Evolutionary conservation across 2,888 invertebrate genomes (phyloP).

Genomic region (Punctoribates punctum): DNA sequence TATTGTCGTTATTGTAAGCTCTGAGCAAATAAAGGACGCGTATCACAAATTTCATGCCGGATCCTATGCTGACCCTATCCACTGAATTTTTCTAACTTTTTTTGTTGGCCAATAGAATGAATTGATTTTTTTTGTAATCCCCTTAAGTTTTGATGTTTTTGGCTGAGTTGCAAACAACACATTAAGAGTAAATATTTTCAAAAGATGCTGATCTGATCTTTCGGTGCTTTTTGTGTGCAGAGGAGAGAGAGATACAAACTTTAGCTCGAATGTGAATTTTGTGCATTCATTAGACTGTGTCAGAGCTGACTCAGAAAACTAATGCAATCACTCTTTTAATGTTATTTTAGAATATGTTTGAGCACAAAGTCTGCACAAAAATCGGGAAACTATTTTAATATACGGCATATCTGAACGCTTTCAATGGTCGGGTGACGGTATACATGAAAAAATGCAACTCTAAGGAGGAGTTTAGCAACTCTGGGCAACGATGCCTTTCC

Average conservation of each 20-base stretch:
- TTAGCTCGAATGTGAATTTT: slow-evolving; percentile 18
- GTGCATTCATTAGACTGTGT: slow-evolving; percentile 30
- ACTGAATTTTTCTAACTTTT: background rate
- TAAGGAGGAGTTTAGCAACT: slow-evolving; percentile 35
- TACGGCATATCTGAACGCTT: background rate
- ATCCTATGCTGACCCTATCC: background rate
- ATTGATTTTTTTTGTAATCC: background rate
- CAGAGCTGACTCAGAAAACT: slow-evolving; percentile 26
- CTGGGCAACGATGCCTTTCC: slow-evolving; percentile 9
- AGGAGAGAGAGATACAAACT: slow-evolving; percentile 2
- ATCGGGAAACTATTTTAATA: slow-evolving; percentile 21
- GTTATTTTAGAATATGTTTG: slow-evolving; percentile 22
- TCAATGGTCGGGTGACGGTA: slow-evolving; percentile 14
- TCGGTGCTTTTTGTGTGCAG: background rate
- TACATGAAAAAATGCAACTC: slow-evolving; percentile 31
- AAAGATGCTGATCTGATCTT: slow-evolving; percentile 9
- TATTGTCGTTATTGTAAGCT: background rate
- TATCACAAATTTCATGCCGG: slow-evolving; percentile 22
- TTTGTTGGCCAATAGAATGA: background rate
- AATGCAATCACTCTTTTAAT: background rate
- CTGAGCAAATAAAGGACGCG: slow-evolving; percentile 9
- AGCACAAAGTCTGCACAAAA: slow-evolving; percentile 8
- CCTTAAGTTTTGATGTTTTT: slow-evolving; percentile 10
- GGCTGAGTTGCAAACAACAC: slow-evolving; percentile 29
- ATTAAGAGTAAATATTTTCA: slow-evolving; percentile 21